phyloP scores from a whole-genome alignment of 2,888 invertebrate genomes.

The Synanthedon vespiformis region DNA sequence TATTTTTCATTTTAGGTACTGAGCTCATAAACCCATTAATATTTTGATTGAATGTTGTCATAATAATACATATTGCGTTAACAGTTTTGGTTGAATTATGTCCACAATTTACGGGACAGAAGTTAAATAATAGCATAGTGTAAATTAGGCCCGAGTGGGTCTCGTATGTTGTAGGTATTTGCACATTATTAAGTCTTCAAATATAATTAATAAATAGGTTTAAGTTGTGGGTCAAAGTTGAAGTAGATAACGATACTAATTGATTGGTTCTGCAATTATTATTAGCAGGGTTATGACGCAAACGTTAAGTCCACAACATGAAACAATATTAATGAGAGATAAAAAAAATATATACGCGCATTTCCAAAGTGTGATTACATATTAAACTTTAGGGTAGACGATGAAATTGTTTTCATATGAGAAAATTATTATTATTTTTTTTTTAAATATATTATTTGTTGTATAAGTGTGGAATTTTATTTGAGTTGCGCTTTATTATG shows the following conservation, averaged over 20 bases:
- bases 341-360: constrained; percentile 1
- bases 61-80: no score
- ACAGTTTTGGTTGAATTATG: no score
- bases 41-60: no score
- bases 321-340: constrained; percentile 1
- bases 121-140: no score
- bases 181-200: no score
- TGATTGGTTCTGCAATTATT: background rate
- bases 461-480: constrained; percentile 11
- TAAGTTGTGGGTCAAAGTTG: constrained; percentile 1
- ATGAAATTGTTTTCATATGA: no score
- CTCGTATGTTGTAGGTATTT: no score
- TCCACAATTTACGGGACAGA: no score
- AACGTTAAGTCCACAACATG: constrained; percentile 4
- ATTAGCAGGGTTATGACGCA: background rate
- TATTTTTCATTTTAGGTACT: no score
- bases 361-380: constrained; percentile 7
- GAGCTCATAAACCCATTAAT: no score
- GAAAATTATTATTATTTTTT: background rate
- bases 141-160: no score
- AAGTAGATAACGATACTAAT: no score
- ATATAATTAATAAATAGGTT: background rate
- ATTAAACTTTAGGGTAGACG: background rate
- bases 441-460: constrained; percentile 7
- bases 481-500: constrained; percentile 3